Percentiles rank a stretch among this genome's conserved stretches.
Evolutionary conservation across 1,140 invertebrate genomes (phyloP).

Genomic region (Magallana angulata): DNA sequence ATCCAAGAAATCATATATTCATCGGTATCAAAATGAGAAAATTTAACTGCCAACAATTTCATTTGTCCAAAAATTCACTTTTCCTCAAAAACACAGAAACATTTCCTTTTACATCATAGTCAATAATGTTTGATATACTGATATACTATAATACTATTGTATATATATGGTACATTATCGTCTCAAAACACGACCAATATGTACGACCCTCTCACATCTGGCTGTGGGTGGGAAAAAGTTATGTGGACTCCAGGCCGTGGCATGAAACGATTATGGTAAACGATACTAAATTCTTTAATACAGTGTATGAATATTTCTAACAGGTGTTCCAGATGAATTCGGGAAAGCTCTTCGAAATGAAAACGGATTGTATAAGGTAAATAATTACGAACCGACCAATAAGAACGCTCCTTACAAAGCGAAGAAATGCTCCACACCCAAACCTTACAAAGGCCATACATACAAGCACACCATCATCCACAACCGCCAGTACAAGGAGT

Average conservation of each 20-base stretch:
- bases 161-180: no score
- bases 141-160: no score
- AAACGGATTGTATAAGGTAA: neutral
- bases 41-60: no score
- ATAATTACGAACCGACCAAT: neutral
- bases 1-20: no score
- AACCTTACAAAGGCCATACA: conserved; percentile 10
- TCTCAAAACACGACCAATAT: no score
- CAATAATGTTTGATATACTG: no score
- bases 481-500: neutral
- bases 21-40: no score
- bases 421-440: conserved; percentile 11
- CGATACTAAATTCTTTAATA: neutral
- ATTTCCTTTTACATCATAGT: no score
- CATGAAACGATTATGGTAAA: neutral
- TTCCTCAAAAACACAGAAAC: no score
- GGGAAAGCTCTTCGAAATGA: neutral
- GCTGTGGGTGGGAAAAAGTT: no score
- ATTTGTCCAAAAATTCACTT: no score
- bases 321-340: conserved; percentile 13
- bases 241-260: neutral
- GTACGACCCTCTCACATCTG: no score
- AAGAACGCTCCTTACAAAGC: neutral
- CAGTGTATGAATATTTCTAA: neutral
- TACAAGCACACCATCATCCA: conserved; percentile 6